Percentiles rank a stretch among this genome's conserved stretches.
Conservation (phyloP, 2,797 vertebrate genomes). For the Enteromius viviparus region DNA sequence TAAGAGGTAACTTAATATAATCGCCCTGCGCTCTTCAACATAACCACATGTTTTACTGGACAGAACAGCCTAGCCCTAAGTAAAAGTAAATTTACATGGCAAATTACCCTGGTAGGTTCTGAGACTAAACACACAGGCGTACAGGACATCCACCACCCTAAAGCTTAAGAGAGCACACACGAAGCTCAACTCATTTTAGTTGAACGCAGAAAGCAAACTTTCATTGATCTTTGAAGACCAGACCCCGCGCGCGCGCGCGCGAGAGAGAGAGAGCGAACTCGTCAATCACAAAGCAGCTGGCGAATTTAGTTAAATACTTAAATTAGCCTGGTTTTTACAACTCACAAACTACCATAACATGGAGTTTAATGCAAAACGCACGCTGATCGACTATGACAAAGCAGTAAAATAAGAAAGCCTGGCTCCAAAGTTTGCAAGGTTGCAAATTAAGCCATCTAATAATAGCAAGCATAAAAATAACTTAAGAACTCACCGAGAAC, state of each 20-base stretch:
- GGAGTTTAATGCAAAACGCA: background rate
- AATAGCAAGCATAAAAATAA: conserved; percentile 54
- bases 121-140: background rate
- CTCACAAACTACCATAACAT: background rate
- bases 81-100: conserved; percentile 14
- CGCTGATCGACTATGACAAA: background rate
- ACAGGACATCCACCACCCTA: conserved; percentile 9
- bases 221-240: background rate
- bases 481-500: background rate
- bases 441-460: conserved; percentile 44
- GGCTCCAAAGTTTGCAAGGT: conserved; percentile 16
- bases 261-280: too few species aligned
- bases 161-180: background rate
- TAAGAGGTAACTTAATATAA: background rate
- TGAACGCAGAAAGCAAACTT: background rate
- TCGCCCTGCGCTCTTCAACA: background rate
- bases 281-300: background rate
- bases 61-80: background rate
- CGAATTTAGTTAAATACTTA: background rate
- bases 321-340: background rate
- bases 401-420: background rate
- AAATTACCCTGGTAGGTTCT: conserved; percentile 16
- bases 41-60: background rate
- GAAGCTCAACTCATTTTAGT: background rate
- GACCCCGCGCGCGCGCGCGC: background rate